Evolutionary conservation across 2,797 vertebrate species (phyloP), one percentile per base, ranked within the genome.

Genomic region (Zenarchopterus dispar): DNA sequence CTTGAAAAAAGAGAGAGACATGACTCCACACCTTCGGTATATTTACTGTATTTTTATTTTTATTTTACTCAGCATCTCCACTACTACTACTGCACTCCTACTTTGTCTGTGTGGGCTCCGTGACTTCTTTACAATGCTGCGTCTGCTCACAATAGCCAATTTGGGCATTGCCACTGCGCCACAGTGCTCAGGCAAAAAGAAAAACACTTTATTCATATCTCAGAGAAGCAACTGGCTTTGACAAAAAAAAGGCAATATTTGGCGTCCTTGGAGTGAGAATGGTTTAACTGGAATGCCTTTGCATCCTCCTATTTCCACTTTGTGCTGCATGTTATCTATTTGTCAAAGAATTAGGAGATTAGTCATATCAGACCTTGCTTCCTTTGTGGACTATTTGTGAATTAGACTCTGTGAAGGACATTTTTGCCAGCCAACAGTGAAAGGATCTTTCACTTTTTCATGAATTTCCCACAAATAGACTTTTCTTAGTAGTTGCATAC

Each of bases 321-420:
- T 75, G 55, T 76, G 61, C 22, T 55, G 55, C 70, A 62, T 58
- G 67, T 71, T 74, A 85, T 88, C 75, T 83, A 53, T 88, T 91
- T 90, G 84, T 88, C 76, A 77, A 77, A 79, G 80, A 86, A 89
- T 90, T 82, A 81, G 70, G 55, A 86, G 81, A 89, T 90, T 85
- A 82, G 81, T 77, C 74, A 65, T 84, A 77, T 87, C 73, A 73
- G 80, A 79, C 81, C 74, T 78, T 58, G 62, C 64, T 81, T 84
- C 78, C 77, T 84, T 81, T 71, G 78, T 82, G 68, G 67, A 44
- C 62, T 85, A 82, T 89, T 80, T 72, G 67, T 74, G 77, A 90
- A 85, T 87, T 75, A 75, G 46, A 2, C 54, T 60, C 57, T 85
- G 67, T 88, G 82, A 90, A 87, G 80, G 87, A 86, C 73, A 4